Base-by-base conservation (phyloP, 2,797 vertebrate species). In the Chaetophractus vellerosus region DNA sequence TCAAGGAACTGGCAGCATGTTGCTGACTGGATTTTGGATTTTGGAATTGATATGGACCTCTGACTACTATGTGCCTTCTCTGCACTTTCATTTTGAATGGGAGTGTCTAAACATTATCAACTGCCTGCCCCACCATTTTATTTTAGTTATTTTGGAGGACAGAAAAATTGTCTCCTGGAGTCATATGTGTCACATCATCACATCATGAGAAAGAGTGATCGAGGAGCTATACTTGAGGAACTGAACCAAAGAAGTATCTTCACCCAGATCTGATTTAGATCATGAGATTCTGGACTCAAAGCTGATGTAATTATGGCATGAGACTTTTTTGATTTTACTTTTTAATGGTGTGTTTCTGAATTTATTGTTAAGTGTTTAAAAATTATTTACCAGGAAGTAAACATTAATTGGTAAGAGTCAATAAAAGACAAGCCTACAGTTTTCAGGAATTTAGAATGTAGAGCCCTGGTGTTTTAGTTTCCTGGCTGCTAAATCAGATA, bases 241-340 rank as follows among this genome's bases (percentile, higher is more conserved):
- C 1, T 81, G 1, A 11, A 24, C 9, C 33, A 12, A 61, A 68
- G n/a, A 21, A 38, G 0, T 41, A 38, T 26, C 33, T 66, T 18
- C 36, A 71, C 6, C 7, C 71, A 33, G 3, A 81, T 85, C 2
- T 78, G 23, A 79, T 55, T 76, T 61, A 78, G 31, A 33, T 68
- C 10, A 14, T 69, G 26, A 79, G 23, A 59, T 71, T 94, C 15
- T 81, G 19, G 16, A 82, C 9, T 45, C 80, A 48, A 78, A 88
- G 23, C 36, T 76, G 41, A 76, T 76, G 2, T 3, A 81, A 76
- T 45, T 80, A 75, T 45, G 16, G 28, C 63, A 38, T 48, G 50
- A 66, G 41, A 89, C 23, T 64, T 81, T 91, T 90, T 84, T 92
- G 69, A 74, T 45, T 57, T 78, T 57, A 88, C 9, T 45, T 57